Evolutionary conservation across 2,888 invertebrate genomes (phyloP), one percentile per base, ranked within the genome.

Genomic region (Lobophora halterata): DNA sequence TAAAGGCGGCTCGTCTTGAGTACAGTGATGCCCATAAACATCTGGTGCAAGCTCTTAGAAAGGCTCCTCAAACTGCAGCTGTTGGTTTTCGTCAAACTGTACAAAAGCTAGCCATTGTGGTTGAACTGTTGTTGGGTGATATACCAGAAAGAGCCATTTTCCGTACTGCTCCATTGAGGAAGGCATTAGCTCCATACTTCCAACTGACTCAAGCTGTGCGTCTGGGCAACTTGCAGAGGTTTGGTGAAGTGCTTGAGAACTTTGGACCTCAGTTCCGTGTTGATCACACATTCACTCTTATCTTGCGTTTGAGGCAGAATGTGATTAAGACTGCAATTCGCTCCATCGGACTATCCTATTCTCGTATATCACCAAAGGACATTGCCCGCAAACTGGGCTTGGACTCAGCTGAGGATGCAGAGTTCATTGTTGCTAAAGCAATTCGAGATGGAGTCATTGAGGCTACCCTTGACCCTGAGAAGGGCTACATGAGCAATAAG

Each of bases 401-500:
- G 27, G 98, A 98, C 72, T 97, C 96, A 0, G 94, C 97, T 1
- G 97, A 98, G 71, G 99, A 99, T 90, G 99, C 99, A 0, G 99
- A 99, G 76, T 99, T 98, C 69, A 98, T 99, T 73, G 98, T 99
- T 0, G 97, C 98, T 0, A 99, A 99, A 88, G 97, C 97, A 1
- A 99, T 99, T 49, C 90, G 98, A 27, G 99, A 99, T 88, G 98
- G 98, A 34, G 99, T 99, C 1, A 99, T 99, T 71, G 99, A 99
- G 79, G 99, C 99, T 1, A 96, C 94, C 0, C 90, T 99, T 49
- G 97, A 99, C 79, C 98, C 98, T 10, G 97, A 96, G 74, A 94
- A 95, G 63, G 97, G 96, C 5, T 98, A 95, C 69, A 97, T 99
- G 94, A 93, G 98, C 54, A 98, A 98, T 72, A 98, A 97, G 76